Percentiles rank a stretch among this genome's conserved stretches.
Conservation (phyloP, 1,140 invertebrate genomes). For the Lepidurus apus region DNA sequence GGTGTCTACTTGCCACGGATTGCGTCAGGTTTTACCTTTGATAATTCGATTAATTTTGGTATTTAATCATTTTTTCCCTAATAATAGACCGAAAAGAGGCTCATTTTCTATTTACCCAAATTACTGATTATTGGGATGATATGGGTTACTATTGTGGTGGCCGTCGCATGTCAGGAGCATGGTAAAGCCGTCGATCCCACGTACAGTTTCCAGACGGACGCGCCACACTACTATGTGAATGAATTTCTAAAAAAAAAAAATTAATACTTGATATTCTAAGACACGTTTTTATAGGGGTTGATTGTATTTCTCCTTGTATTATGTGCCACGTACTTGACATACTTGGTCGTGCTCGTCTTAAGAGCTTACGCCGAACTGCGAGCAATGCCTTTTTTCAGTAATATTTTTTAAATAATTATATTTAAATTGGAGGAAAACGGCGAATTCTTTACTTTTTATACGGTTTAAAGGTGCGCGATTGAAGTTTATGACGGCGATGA, state of each 20-base stretch:
- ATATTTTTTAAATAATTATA: slow-evolving; percentile 41
- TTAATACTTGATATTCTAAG: neutral
- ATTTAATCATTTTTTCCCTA: slow-evolving; percentile 36
- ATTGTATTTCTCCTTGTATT: slow-evolving; percentile 85
- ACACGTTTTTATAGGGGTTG: slow-evolving; percentile 59
- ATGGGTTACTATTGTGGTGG: slow-evolving; percentile 76
- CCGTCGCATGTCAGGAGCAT: slow-evolving; percentile 83
- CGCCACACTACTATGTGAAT: slow-evolving; percentile 78
- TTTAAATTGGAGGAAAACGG: neutral
- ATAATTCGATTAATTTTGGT: neutral
- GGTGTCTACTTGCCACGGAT: slow-evolving; percentile 89
- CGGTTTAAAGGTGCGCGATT: slow-evolving; percentile 73
- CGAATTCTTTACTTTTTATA: neutral
- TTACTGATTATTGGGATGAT: slow-evolving; percentile 76
- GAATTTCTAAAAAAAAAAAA: slow-evolving; percentile 25
- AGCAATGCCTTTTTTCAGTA: slow-evolving; percentile 96
- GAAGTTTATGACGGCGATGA: slow-evolving; percentile 81
- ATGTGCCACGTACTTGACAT: slow-evolving; percentile 75
- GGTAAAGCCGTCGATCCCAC: slow-evolving; percentile 86
- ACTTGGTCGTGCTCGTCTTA: slow-evolving; percentile 74
- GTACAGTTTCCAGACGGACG: slow-evolving; percentile 84
- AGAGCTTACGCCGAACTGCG: slow-evolving; percentile 88
- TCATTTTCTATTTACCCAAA: slow-evolving; percentile 90
- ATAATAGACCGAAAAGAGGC: slow-evolving; percentile 73
- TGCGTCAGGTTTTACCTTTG: slow-evolving; percentile 66